These are phyloP conservation scores for Drosophila sturtevanti DNA, from an alignment of 1,140 invertebrate species.

Conservation along the genomic window DNA sequence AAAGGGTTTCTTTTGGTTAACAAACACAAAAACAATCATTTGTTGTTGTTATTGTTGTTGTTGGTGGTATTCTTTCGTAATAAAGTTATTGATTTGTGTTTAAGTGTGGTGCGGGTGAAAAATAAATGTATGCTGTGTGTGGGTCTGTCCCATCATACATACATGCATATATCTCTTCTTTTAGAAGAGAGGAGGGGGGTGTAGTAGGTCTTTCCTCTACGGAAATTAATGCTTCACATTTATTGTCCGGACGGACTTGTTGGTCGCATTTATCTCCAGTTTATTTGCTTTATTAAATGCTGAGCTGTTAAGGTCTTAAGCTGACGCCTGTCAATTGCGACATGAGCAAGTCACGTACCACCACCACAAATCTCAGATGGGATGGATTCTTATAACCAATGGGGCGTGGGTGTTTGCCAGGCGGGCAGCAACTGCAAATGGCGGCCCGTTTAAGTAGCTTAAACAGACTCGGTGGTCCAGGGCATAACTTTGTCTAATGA, in stretches of 20 bases:
- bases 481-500: constrained; percentile 82
- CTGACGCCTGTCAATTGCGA: constrained; percentile 74
- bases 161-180: neutral
- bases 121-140: constrained; percentile 33
- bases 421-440: constrained; percentile 27
- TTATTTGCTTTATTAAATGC: constrained; percentile 77
- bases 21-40: neutral
- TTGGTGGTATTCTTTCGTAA: constrained; percentile 50
- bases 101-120: constrained; percentile 74
- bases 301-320: constrained; percentile 57
- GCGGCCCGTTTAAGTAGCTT: constrained; percentile 81
- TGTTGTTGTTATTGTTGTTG: constrained; percentile 11
- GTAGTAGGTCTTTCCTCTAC: constrained; percentile 35
- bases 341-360: constrained; percentile 64
- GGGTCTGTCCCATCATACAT: too few relatives aligned
- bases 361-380: neutral
- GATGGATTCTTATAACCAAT: constrained; percentile 8
- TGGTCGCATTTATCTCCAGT: constrained; percentile 49
- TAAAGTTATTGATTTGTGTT: constrained; percentile 81
- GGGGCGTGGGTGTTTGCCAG: constrained; percentile 3
- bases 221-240: constrained; percentile 61
- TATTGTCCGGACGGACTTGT: constrained; percentile 36
- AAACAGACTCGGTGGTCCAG: constrained; percentile 77
- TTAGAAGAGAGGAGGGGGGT: too few relatives aligned
- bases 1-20: constrained; percentile 18